Percentiles rank a stretch among this genome's conserved stretches.
phyloP scores from a whole-genome alignment of 2,113 vertebrate species.

The Galbula dea region DNA sequence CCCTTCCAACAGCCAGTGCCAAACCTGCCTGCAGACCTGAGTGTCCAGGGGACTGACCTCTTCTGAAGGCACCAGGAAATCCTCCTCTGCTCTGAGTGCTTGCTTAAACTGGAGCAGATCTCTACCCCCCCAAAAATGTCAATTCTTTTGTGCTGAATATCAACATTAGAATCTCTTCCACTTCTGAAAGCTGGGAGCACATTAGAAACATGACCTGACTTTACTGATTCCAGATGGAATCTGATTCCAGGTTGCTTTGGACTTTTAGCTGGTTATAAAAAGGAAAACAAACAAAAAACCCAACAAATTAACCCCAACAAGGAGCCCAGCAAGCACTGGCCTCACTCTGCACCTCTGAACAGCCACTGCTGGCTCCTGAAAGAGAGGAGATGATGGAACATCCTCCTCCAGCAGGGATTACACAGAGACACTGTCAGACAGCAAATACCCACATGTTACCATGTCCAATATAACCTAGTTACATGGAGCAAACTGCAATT shows the following conservation, averaged over 20 bases:
- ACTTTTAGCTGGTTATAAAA: background rate
- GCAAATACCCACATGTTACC: background rate
- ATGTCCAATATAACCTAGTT: background rate
- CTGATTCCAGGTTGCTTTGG: background rate
- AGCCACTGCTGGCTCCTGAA: background rate
- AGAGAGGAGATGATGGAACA: background rate
- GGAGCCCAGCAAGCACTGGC: background rate
- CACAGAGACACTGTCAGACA: background rate
- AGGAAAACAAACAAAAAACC: no score
- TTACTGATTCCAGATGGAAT: background rate
- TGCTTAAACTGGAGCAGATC: background rate
- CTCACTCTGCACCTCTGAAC: background rate
- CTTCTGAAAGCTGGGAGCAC: background rate
- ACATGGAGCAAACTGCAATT: background rate
- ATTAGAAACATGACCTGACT: background rate
- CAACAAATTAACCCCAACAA: background rate
- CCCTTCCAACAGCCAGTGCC: background rate
- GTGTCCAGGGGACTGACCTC: background rate
- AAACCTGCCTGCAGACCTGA: background rate
- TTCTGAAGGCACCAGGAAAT: background rate
- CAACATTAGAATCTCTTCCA: background rate
- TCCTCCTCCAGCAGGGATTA: background rate
- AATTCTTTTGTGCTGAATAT: background rate
- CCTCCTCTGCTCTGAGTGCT: background rate
- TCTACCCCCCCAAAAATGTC: rapidly evolving